Percentiles rank a stretch among this genome's conserved stretches.
Evolutionary conservation across 1,140 invertebrate species (phyloP).

Genomic region (Camponotus pennsylvanicus): DNA sequence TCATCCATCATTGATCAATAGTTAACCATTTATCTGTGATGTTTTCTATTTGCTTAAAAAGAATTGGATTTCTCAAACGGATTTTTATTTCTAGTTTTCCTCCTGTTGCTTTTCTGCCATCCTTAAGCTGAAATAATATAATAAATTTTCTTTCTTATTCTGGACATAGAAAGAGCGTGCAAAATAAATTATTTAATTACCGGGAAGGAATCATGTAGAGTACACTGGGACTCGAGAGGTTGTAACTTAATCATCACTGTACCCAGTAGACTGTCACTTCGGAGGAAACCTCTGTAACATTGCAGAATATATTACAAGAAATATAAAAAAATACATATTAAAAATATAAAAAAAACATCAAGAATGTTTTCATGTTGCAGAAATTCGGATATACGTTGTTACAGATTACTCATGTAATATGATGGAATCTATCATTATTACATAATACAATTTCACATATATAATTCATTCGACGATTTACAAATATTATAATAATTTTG

Average conservation of each 20-base stretch:
- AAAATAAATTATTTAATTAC: constrained; percentile 87
- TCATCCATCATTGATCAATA: constrained; percentile 89
- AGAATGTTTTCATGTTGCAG: neutral
- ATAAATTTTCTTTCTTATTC: neutral
- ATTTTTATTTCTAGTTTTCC: constrained; percentile 97
- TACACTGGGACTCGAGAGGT: constrained; percentile 94
- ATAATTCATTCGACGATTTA: no score
- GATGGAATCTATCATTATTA: neutral
- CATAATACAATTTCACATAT: neutral
- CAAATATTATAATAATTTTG: neutral
- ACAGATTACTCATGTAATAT: constrained; percentile 76
- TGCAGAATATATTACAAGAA: constrained; percentile 16
- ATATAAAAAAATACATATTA: neutral
- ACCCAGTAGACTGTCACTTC: constrained; percentile 95
- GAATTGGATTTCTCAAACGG: constrained; percentile 95
- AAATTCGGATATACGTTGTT: constrained; percentile 73
- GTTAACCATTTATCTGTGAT: constrained; percentile 97
- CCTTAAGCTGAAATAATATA: constrained; percentile 89
- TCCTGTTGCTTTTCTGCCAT: constrained; percentile 94
- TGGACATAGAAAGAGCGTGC: neutral
- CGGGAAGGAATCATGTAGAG: constrained; percentile 95
- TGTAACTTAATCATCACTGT: constrained; percentile 94
- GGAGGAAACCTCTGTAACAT: constrained; percentile 96
- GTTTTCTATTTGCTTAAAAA: constrained; percentile 96
- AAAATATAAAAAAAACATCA: neutral